Conservation (phyloP, 2,888 invertebrate species). For the Anagyrus pseudococci region DNA sequence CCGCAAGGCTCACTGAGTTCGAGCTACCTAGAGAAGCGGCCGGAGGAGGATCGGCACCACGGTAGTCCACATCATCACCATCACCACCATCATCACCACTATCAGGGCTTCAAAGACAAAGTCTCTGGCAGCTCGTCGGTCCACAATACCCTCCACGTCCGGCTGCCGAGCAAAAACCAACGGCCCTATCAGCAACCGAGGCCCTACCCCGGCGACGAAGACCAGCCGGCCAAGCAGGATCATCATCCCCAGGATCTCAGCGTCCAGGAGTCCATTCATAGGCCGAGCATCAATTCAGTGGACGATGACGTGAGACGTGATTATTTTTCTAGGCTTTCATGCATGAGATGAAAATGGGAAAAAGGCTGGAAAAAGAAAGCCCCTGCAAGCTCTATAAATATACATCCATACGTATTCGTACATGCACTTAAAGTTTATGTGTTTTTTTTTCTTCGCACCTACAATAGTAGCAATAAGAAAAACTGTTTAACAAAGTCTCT, state of each 20-base stretch:
- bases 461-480: no score
- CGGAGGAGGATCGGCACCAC: constrained; percentile 36
- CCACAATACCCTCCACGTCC: constrained; percentile 50
- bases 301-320: constrained; percentile 49
- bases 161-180: constrained; percentile 49
- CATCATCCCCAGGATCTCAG: constrained; percentile 51
- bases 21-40: constrained; percentile 27
- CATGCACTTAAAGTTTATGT: no score
- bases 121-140: constrained; percentile 40
- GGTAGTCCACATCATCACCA: constrained; percentile 18
- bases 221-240: constrained; percentile 48
- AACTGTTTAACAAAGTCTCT: no score
- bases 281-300: constrained; percentile 53
- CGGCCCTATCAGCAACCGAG: constrained; percentile 47
- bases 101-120: constrained; percentile 53
- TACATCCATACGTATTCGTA: no score
- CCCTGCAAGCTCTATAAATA: no score
- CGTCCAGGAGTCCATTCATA: constrained; percentile 54
- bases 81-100: constrained; percentile 37
- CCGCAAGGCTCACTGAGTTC: constrained; percentile 27
- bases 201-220: constrained; percentile 49
- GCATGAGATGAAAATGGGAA: no score
- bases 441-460: no score
- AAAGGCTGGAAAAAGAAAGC: no score
- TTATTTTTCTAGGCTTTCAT: no score